Base-by-base conservation (phyloP, 2,888 invertebrate genomes). In the Agapostemon virescens region DNA sequence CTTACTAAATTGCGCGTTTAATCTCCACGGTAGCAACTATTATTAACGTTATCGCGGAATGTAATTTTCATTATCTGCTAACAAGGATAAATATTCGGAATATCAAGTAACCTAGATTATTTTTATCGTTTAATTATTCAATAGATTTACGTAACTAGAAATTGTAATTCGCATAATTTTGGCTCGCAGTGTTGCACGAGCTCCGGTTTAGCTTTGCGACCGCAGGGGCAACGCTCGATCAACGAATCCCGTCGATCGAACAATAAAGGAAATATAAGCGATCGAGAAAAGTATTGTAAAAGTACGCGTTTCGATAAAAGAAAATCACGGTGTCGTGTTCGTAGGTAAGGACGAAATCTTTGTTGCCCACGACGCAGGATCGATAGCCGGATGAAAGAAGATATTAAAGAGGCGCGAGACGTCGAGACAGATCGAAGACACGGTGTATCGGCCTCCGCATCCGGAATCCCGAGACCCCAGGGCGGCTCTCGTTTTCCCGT, bases 311-410 rank as follows among this genome's bases (percentile, higher is more conserved):
- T 17, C 15, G 15, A 26, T 26, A 0, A 26, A 55, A n/a, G n/a
- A n/a, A n/a, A 55, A 26, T 55, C 5, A 15, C 30, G 1, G 20
- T 58, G 33, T 30, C n/a, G 36, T 38, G 55, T 58, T 71, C 79
- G 40, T 40, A 40, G 26, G 20, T 42, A 40, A 67, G n/a, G 1
- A 33, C 40, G 45, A 76, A 75, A 81, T 79, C 75, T 72, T n/a
- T 58, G 42, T 38, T 49, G 26, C 40, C 55, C 64, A 20, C 13
- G 42, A 23, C 11, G n/a, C 36, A 49, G 49, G 71, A 78, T 78
- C 81, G 74, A 82, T 82, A 81, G 42, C 36, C 17, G 52, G 30
- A n/a, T 42, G 66, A 55, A 74, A 72, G 73, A 74, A 74, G 63
- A 64, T 71, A 74, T 69, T 71, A 76, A 26, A 33, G 52, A 23